A percentile compares a stretch with the other conserved stretches of the same genome.
Conservation (phyloP, 1,140 invertebrate genomes). For the Samia ricini region DNA sequence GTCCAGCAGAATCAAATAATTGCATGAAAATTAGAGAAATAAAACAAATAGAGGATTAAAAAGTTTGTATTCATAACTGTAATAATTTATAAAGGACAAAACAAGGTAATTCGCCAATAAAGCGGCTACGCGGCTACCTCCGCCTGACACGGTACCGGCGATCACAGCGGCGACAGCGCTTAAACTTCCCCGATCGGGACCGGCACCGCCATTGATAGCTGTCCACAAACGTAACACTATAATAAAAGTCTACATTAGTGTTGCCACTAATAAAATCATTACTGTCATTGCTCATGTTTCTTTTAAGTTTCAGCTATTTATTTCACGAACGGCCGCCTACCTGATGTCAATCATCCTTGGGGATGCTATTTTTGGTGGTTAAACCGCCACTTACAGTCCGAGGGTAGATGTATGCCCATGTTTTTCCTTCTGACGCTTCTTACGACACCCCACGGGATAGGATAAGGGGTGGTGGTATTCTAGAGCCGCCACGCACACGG, state of each 20-base stretch:
- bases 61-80: neutral
- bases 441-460: no score
- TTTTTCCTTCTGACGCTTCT: no score
- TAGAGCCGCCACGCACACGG: no score
- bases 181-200: slow-evolving; percentile 35
- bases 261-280: slow-evolving; percentile 5
- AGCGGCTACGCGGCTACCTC: slow-evolving; percentile 13
- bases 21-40: no score
- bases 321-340: neutral
- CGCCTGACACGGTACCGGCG: slow-evolving; percentile 26
- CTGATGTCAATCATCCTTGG: no score
- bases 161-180: slow-evolving; percentile 36
- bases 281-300: neutral
- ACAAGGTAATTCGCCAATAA: neutral
- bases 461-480: no score
- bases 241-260: neutral
- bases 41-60: neutral
- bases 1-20: no score
- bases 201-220: slow-evolving; percentile 34
- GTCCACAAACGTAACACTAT: slow-evolving; percentile 2
- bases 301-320: neutral
- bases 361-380: no score
- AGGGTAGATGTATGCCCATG: no score
- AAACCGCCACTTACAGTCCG: no score
- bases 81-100: neutral